phyloP scores from a whole-genome alignment of 2,797 vertebrate species.

The Poeciliopsis presidionis region DNA sequence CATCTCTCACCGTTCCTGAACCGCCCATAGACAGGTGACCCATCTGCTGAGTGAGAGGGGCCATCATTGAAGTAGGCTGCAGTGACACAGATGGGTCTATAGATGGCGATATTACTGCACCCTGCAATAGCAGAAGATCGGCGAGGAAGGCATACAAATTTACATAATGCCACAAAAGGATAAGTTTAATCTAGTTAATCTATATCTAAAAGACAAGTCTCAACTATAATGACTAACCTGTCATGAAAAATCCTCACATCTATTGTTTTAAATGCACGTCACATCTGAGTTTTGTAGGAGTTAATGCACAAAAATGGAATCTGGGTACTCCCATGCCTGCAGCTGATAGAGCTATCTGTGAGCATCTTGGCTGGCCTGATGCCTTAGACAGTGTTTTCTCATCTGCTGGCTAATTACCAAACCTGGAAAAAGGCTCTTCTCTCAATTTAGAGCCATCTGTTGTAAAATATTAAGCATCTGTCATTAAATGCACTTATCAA shows the following conservation, averaged over 20 bases:
- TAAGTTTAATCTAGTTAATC: constrained; percentile 1
- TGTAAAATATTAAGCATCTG: constrained; percentile 70
- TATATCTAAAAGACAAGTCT: not conserved
- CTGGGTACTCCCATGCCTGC: constrained; percentile 13
- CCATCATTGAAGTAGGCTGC: constrained; percentile 94
- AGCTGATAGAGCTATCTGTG: constrained; percentile 46
- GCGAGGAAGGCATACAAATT: constrained; percentile 8
- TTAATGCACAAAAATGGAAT: constrained; percentile 15
- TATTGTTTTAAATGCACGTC: not conserved
- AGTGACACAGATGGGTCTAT: constrained; percentile 98
- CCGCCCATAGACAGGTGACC: constrained; percentile 93
- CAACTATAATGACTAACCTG: not conserved
- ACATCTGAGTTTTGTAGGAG: not conserved
- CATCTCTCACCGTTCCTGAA: constrained; percentile 89
- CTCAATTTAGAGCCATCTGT: constrained; percentile 64
- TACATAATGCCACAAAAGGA: not conserved
- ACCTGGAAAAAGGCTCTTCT: constrained; percentile 22
- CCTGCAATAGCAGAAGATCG: constrained; percentile 77
- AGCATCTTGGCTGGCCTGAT: constrained; percentile 46
- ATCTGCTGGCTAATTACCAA: constrained; percentile 44
- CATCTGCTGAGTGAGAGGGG: constrained; percentile 95
- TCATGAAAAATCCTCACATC: not conserved
- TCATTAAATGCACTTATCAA: constrained; percentile 65
- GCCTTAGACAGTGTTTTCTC: constrained; percentile 36
- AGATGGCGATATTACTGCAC: constrained; percentile 96